Evolutionary conservation across 2,797 vertebrate genomes (phyloP).

Genomic region (Pseudochirops corinnae): DNA sequence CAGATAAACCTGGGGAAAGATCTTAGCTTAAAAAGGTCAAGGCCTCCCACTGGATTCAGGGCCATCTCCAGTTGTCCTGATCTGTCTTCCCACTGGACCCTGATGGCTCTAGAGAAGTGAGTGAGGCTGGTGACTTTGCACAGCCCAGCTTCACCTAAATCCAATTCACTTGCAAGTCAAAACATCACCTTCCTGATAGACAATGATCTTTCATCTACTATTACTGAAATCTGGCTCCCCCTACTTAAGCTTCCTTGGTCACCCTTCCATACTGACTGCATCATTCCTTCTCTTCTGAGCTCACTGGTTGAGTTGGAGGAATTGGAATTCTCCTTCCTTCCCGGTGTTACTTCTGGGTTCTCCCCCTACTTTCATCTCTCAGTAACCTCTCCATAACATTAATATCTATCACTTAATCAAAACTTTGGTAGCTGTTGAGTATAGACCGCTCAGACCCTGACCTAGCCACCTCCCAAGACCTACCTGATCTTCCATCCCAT

Average conservation of each 20-base stretch:
- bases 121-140: too few relatives aligned
- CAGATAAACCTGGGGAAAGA: too few relatives aligned
- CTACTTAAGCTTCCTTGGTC: not conserved
- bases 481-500: not conserved
- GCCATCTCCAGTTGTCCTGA: too few relatives aligned
- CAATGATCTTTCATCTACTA: not conserved
- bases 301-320: not conserved
- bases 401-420: not conserved
- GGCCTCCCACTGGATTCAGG: too few relatives aligned
- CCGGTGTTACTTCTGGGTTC: not conserved
- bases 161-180: not conserved
- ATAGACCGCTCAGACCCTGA: too few relatives aligned
- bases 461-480: not conserved
- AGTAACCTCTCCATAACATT: not conserved
- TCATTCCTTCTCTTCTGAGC: too few relatives aligned
- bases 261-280: not conserved
- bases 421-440: not conserved
- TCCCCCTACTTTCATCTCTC: not conserved
- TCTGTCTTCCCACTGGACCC: too few relatives aligned
- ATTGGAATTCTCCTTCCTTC: not conserved
- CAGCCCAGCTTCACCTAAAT: too few relatives aligned
- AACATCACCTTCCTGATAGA: not conserved
- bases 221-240: not conserved
- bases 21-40: too few relatives aligned
- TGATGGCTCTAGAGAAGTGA: too few relatives aligned